Evolutionary conservation across 2,113 vertebrate species (phyloP).

Genomic region (Perccottus glenii): DNA sequence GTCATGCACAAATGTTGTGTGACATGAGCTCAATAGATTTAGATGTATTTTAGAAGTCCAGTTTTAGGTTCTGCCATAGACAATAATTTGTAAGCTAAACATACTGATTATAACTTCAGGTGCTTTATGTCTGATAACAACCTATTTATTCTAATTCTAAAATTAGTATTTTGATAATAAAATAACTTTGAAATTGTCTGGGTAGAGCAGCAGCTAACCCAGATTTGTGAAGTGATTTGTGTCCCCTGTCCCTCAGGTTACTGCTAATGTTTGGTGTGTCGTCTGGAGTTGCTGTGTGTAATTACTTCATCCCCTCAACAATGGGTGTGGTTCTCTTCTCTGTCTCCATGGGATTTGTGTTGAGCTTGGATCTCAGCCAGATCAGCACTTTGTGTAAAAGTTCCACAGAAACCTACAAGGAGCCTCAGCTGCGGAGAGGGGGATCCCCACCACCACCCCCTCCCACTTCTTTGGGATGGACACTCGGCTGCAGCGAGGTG

Average conservation of each 20-base stretch:
- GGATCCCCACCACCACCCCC: constrained; percentile 35
- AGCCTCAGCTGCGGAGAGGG: constrained; percentile 63
- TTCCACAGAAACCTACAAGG: constrained; percentile 61
- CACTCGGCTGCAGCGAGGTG: constrained; percentile 82
- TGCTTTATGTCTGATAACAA: too few species aligned
- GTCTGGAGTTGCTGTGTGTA: constrained; percentile 81
- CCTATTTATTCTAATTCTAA: too few species aligned
- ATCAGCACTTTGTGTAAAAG: constrained; percentile 76
- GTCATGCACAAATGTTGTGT: too few species aligned
- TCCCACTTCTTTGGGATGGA: constrained; percentile 69
- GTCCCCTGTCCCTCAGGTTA: constrained; percentile 79
- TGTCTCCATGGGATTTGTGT: constrained; percentile 89
- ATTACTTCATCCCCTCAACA: constrained; percentile 92
- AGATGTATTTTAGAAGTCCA: too few species aligned
- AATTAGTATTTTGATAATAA: too few species aligned
- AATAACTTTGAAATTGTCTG: too few species aligned
- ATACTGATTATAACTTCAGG: too few species aligned
- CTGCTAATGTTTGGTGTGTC: constrained; percentile 91
- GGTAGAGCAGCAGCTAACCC: too few species aligned
- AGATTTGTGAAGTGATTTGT: not conserved
- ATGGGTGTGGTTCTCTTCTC: constrained; percentile 91
- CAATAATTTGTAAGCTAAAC: too few species aligned
- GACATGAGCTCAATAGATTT: too few species aligned
- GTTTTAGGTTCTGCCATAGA: too few species aligned
- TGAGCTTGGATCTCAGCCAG: constrained; percentile 92